Evolutionary conservation across 1,140 invertebrate genomes (phyloP), one percentile per base, ranked within the genome.

Genomic region (Scaptomyza pallida): DNA sequence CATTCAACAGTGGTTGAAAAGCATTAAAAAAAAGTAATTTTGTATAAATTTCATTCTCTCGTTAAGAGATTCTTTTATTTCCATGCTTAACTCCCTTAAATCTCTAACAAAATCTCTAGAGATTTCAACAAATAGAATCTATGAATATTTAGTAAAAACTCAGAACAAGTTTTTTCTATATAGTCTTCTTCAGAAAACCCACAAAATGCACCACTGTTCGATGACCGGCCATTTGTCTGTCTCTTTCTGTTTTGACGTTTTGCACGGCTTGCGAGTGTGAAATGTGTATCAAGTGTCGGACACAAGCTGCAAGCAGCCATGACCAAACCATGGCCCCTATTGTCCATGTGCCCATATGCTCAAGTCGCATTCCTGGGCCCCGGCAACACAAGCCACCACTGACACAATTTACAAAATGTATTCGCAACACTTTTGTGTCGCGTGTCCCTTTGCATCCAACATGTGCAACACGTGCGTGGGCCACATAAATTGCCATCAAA

Each of bases 391-490:
- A 35, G 33, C 50, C 72, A 71, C 67, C 60, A 86, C 68, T 86
- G 80, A 86, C 80, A 85, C 77, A 85, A 64, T 85, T 81, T 75
- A 47, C 69, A 9, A 30, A 4, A 26, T 26, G 6, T 30, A 76
- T 80, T 85, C 69, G 63, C 47, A 72, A 63, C 52, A 61, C 12
- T 30, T 62, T 48, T 55, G 51, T 19, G 60, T 17, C 51, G 51
- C 60, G 59, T 63, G 60, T 23, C 52, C 16, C 13, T 26, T 44
- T 47, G n/a, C 33, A 47, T 48, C 15, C 44, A 48, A 48, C 16
- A 30, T 9, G 6, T 57, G 55, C 65, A 85, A 77, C 81, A 85
- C 81, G 81, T 85, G 81, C 81, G 77, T 83, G 54, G 57, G 73
- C 57, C 69, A 59, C 77, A 86, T 77, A 67, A 76, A 85, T 80